Percentiles rank a stretch among this genome's conserved stretches.
These are phyloP conservation scores for Conchocele bisecta DNA, from an alignment of 2,888 invertebrate genomes.

Conservation along the genomic window DNA sequence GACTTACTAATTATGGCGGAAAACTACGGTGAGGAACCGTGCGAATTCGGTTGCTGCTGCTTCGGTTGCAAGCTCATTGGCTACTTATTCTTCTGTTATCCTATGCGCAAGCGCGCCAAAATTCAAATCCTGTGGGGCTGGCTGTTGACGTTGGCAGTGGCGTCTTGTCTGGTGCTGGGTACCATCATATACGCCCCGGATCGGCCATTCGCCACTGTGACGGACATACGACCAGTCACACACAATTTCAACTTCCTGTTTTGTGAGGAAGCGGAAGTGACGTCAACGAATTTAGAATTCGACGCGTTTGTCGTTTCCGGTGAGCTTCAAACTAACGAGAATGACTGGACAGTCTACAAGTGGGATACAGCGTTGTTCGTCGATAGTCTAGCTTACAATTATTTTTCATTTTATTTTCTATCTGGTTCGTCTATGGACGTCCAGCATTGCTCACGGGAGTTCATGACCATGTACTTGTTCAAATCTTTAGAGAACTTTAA, in stretches of 20 bases:
- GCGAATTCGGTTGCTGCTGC: no score
- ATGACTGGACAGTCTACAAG: background rate
- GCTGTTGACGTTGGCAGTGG: slow-evolving; percentile 18
- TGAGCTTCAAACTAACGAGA: slow-evolving; percentile 12
- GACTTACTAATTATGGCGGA: no score
- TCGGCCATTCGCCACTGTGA: slow-evolving; percentile 26
- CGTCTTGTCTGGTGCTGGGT: slow-evolving; percentile 30
- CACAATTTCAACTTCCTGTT: slow-evolving; percentile 45
- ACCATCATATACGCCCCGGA: slow-evolving; percentile 33
- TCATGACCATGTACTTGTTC: slow-evolving; percentile 34
- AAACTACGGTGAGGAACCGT: no score
- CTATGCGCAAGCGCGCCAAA: slow-evolving; percentile 31
- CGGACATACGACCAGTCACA: slow-evolving; percentile 44
- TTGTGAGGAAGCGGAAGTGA: slow-evolving; percentile 42
- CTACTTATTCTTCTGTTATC: slow-evolving; percentile 29
- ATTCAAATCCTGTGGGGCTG: slow-evolving; percentile 47
- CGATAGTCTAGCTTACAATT: slow-evolving; percentile 20
- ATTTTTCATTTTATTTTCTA: slow-evolving; percentile 41
- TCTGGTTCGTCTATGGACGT: slow-evolving; percentile 17
- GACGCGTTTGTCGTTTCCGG: slow-evolving; percentile 33
- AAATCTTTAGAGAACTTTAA: slow-evolving; percentile 28
- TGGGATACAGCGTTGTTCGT: slow-evolving; percentile 32
- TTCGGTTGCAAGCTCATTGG: slow-evolving; percentile 25
- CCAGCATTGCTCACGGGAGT: slow-evolving; percentile 20
- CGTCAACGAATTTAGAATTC: slow-evolving; percentile 14